Evolutionary conservation across 2,888 invertebrate species (phyloP).

Genomic region (Parnassius glacialis): DNA sequence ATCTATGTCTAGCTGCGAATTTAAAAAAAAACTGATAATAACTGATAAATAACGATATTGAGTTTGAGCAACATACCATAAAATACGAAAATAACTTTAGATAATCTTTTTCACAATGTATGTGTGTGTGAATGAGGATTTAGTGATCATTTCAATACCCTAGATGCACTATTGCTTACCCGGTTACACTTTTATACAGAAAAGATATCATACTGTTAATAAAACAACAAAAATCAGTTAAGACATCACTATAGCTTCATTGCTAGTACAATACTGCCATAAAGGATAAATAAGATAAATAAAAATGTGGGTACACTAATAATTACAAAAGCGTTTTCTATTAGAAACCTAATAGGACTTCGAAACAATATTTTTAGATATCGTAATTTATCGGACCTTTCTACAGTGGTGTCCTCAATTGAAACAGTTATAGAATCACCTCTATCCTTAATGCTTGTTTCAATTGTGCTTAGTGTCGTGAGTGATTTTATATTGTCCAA

Average conservation of each 20-base stretch:
- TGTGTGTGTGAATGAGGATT: no score
- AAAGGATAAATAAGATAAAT: constrained; percentile 48
- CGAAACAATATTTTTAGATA: constrained; percentile 31
- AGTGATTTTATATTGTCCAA: constrained; percentile 44
- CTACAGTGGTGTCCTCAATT: constrained; percentile 2
- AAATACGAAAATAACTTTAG: no score
- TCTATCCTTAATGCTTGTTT: constrained; percentile 25
- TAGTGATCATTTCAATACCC: no score
- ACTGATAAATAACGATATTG: no score
- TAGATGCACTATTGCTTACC: no score
- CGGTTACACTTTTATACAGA: background rate
- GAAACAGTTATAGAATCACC: constrained; percentile 14
- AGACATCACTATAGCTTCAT: constrained; percentile 42
- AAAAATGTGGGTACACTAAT: constrained; percentile 60
- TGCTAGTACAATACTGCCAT: constrained; percentile 48
- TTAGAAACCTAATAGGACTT: constrained; percentile 43
- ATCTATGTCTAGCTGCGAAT: no score
- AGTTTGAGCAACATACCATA: no score
- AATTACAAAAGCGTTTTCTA: constrained; percentile 56
- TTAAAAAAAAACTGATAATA: no score
- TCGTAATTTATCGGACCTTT: constrained; percentile 10
- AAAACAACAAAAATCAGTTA: background rate
- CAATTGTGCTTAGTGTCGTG: constrained; percentile 11
- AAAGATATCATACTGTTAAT: background rate
- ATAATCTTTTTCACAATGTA: no score